phyloP scores from a whole-genome alignment of 2,797 vertebrate genomes.

The Staurois parvus region DNA sequence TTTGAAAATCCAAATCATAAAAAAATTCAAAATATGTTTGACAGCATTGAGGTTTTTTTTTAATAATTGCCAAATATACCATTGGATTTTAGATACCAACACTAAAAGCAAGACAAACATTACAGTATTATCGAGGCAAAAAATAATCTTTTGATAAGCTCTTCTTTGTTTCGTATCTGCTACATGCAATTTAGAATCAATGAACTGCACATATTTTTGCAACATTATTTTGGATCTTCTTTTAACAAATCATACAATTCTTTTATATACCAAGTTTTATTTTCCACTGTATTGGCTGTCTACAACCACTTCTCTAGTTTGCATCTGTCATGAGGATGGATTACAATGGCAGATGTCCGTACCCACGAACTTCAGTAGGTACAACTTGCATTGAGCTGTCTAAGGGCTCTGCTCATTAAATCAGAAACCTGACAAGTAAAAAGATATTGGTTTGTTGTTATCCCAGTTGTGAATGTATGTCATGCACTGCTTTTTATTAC shows the following conservation, averaged over 20 bases:
- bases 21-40: too few species aligned
- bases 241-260: background rate
- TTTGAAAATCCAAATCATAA: too few species aligned
- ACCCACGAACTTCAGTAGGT: conserved; percentile 30
- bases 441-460: conserved; percentile 43
- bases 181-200: background rate
- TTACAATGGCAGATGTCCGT: conserved; percentile 39
- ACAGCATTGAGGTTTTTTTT: too few species aligned
- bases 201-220: background rate
- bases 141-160: background rate
- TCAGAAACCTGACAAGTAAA: conserved; percentile 55
- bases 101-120: background rate
- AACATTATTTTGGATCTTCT: background rate
- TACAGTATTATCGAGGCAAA: background rate
- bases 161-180: background rate
- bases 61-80: too few species aligned
- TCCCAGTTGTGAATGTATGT: conserved; percentile 46
- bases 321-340: conserved; percentile 35
- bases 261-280: background rate
- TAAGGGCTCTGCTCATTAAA: conserved; percentile 47
- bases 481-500: conserved; percentile 42
- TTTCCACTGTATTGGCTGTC: background rate
- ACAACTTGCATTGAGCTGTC: conserved; percentile 40
- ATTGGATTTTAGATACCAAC: background rate
- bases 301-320: conserved; percentile 17